phyloP scores from a whole-genome alignment of 1,140 invertebrate genomes.

The Drosophila quadrilineata region DNA sequence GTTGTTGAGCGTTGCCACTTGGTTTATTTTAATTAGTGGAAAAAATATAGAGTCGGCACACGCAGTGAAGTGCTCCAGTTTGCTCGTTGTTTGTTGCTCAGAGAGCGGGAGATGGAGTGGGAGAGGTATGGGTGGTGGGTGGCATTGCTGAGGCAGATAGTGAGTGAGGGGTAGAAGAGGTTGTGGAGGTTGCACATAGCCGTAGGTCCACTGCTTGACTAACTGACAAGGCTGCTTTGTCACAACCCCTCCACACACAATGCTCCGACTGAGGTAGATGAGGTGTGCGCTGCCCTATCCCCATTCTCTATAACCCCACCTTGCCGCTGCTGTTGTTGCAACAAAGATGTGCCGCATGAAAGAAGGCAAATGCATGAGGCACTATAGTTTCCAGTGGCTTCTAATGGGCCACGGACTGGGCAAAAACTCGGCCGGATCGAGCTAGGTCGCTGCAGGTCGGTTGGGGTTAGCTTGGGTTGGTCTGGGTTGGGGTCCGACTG shows the following conservation, averaged over 20 bases:
- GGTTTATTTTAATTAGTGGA: slow-evolving; percentile 79
- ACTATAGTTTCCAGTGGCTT: slow-evolving; percentile 28
- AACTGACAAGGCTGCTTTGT: slow-evolving; percentile 66
- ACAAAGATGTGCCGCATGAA: slow-evolving; percentile 64
- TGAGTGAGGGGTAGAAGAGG: too few species aligned
- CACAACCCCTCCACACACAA: too few species aligned
- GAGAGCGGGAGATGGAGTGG: too few species aligned
- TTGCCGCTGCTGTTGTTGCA: slow-evolving; percentile 4
- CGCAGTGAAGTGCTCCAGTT: slow-evolving; percentile 72
- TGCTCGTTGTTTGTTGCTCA: too few species aligned
- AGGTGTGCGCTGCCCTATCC: too few species aligned
- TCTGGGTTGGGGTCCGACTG: too few species aligned
- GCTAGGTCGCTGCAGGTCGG: too few species aligned
- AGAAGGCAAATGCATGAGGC: slow-evolving; percentile 68
- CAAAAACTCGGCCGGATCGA: slow-evolving; percentile 11
- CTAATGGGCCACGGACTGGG: slow-evolving; percentile 45
- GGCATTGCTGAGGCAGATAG: too few species aligned
- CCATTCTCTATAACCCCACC: too few species aligned
- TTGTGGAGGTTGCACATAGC: slow-evolving; percentile 56
- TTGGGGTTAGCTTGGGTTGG: too few species aligned
- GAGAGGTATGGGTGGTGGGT: too few species aligned
- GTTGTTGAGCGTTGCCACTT: slow-evolving; percentile 53
- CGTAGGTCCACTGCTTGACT: slow-evolving; percentile 52
- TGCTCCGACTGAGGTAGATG: neutral
- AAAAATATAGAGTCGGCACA: slow-evolving; percentile 67